Percentiles rank a stretch among this genome's conserved stretches.
Conservation (phyloP, 2,113 vertebrate genomes). For the Bos taurus region DNA sequence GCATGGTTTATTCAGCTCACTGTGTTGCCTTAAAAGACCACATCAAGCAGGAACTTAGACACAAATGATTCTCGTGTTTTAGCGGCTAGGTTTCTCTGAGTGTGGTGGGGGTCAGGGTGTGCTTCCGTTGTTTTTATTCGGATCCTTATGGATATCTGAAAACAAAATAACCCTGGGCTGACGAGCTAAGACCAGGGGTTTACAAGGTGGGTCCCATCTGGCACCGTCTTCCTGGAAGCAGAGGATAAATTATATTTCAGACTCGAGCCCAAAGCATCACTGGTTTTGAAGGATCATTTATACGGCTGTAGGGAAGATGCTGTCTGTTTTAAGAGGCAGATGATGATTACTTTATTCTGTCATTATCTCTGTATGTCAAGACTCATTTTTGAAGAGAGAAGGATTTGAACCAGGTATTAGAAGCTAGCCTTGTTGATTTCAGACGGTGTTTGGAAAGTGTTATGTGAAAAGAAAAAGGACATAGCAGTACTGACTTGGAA, state of each 20-base stretch:
- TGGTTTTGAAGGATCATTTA: accelerated
- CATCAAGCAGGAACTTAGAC: neutral
- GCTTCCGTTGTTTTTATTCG: neutral
- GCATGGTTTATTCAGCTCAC: neutral
- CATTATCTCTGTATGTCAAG: neutral
- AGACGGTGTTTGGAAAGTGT: neutral
- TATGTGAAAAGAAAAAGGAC: neutral
- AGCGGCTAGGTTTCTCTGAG: neutral
- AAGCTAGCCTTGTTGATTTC: neutral
- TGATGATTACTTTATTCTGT: neutral
- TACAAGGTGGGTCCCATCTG: neutral
- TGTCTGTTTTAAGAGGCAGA: neutral
- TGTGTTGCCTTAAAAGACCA: neutral
- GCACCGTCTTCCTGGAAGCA: neutral
- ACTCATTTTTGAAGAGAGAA: neutral
- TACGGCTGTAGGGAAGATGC: accelerated
- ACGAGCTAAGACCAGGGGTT: neutral
- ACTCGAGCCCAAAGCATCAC: accelerated
- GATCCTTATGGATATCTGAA: neutral
- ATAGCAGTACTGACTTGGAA: accelerated
- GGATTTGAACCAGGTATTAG: neutral
- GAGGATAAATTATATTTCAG: accelerated
- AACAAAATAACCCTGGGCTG: neutral
- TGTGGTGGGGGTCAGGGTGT: too few relatives aligned
- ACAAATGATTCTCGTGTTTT: neutral